Evolutionary conservation across 2,113 vertebrate genomes (phyloP), one percentile per base, ranked within the genome.

Genomic region (Myotis lucifugus): DNA sequence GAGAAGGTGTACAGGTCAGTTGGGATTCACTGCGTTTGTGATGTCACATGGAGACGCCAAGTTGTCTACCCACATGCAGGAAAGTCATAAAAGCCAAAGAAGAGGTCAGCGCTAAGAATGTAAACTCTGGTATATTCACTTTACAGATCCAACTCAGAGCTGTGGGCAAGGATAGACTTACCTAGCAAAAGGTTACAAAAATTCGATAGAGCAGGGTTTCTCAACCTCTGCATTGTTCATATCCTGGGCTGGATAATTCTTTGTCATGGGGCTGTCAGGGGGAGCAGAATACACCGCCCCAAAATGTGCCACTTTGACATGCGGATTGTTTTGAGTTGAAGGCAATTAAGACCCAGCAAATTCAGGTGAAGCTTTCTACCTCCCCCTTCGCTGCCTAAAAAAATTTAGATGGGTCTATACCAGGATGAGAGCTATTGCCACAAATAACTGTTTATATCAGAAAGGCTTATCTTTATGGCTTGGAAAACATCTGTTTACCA

Each of bases 211-310:
- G 54, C 11, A 2, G 19, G 12, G 23, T n/a, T 87, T 48, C 78
- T n/a, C 50, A 40, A 3, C 2, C 8, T 40, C 14, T 4, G 52
- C 7, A 6, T 4, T 27, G 1, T 0, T n/a, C 29, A 1, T 14
- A 4, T 27, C 21, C 59, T 13, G 25, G 23, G 64, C 25, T 67
- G 66, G 23, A 1, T 34, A 12, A 13, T 54, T 52, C 70, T 46
- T n/a, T 46, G 25, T 54, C 32, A 3, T 25, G 52, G 3, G 25
- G 23, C 14, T 29, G 13, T 40, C 14, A 23, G 23, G 52, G n/a
- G 52, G 54, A 40, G 54, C 52, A 81, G 77, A 40, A 9, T 1
- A 81, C 3, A 6, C 78, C 34, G 11, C 19, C 50, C 76, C 77
- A 79, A 79, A 40, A 40, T 11, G 27, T 32, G 25, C 56, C 25